A percentile compares a stretch with the other conserved stretches of the same genome.
Conservation (phyloP, 2,113 vertebrate genomes). For the Danio rerio region DNA sequence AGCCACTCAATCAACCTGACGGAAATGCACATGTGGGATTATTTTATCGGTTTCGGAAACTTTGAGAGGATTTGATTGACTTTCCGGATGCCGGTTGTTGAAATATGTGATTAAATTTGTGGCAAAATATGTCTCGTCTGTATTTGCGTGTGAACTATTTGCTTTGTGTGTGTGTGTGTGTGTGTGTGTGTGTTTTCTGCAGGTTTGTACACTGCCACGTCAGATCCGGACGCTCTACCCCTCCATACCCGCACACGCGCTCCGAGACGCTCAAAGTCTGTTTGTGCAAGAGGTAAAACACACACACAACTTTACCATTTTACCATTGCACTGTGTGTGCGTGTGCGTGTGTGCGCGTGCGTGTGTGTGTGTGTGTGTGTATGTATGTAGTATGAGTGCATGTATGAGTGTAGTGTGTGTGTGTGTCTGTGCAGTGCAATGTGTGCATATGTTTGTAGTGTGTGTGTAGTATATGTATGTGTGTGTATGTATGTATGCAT, state of each 20-base stretch:
- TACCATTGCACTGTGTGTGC: no score
- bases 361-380: no score
- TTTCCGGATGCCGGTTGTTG: no score
- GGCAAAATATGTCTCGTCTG: no score
- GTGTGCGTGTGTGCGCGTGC: no score
- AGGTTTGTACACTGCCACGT: slow-evolving; percentile 87
- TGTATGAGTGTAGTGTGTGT: no score
- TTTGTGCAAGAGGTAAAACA: slow-evolving; percentile 93
- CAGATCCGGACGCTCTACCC: slow-evolving; percentile 87
- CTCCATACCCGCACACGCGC: slow-evolving; percentile 90
- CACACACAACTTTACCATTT: neutral
- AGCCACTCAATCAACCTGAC: no score
- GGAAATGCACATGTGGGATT: no score
- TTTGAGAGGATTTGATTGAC: no score
- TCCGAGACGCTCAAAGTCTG: slow-evolving; percentile 89
- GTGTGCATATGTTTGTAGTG: no score
- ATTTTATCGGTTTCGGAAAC: no score
- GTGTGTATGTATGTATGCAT: neutral
- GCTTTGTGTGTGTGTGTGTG: neutral
- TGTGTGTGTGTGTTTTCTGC: slow-evolving; percentile 51
- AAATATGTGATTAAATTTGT: no score
- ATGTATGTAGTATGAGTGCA: neutral
- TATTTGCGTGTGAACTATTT: neutral
- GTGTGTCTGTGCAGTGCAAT: neutral
- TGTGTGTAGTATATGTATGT: neutral